Evolutionary conservation across 2,797 vertebrate genomes (phyloP), one percentile per base, ranked within the genome.

Genomic region (Pagetopsis macropterus): DNA sequence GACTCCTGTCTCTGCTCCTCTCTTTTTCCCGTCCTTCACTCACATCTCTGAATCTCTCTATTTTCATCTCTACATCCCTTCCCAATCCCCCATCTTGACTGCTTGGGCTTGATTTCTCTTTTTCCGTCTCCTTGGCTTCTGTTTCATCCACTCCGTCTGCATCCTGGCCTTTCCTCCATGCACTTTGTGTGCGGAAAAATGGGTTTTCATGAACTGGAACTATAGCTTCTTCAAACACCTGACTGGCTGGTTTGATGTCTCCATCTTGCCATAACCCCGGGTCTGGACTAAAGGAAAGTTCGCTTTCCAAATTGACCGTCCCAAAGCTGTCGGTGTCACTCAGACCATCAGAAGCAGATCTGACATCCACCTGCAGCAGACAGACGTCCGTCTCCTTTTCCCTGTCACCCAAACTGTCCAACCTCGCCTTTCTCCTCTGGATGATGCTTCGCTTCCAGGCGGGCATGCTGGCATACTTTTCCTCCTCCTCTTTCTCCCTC

Each of bases 371-470:
- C 41, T 82, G 84, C 56, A 82, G 80, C 62, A 90, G 69, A 64
- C 75, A 75, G 9, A 76, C 12, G 0, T 91, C 89, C 66, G 71
- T 84, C 2, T 93, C 90, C 73, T 73, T 89, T 54, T 89, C 89
- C 63, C 66, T 85, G 72, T 91, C 91, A 27, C 87, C 85, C 3
- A 77, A 55, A 45, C 48, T 74, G 21, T 94, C 95, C 74, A 95
- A 95, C 83, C 95, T 96, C 0, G 95, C 96, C 23, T 94, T 94
- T 49, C 96, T 94, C 21, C 96, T 87, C 77, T 97, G 95, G 80
- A 98, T 95, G 74, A 98, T 95, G 31, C 95, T 96, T 70, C 96
- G 90, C 70, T 97, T 97, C 96, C 97, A 97, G 23, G 95, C 95
- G 0, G 97, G 96, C 94, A 98, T 96, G 86, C 91, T 96, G 65